A percentile compares a stretch with the other conserved stretches of the same genome.
phyloP scores from a whole-genome alignment of 2,113 vertebrate genomes.

The Platichthys flesus region DNA sequence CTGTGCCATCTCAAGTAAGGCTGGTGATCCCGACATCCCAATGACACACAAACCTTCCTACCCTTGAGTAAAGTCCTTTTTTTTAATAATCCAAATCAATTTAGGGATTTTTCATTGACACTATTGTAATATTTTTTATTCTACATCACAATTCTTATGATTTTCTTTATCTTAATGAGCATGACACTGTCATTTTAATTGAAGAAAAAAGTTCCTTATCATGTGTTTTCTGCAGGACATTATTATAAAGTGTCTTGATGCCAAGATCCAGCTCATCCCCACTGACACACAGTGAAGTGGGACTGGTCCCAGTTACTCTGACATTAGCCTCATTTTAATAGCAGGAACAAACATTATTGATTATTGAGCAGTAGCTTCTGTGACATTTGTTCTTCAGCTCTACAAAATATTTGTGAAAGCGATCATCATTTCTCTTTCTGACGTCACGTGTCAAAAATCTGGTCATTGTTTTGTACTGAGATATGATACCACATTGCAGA shows the following conservation, averaged over 20 bases:
- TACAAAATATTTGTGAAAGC: not conserved
- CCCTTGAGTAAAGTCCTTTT: not conserved
- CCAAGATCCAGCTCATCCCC: constrained; percentile 31
- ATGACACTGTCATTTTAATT: constrained; percentile 31
- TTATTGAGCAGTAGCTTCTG: constrained; percentile 40
- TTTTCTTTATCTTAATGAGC: constrained; percentile 14
- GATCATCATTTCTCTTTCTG: not conserved
- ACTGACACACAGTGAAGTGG: constrained; percentile 23
- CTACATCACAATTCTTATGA: constrained; percentile 5
- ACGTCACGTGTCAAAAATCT: constrained; percentile 8
- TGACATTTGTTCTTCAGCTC: constrained; percentile 18
- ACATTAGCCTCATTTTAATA: constrained; percentile 44
- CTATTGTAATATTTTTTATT: constrained; percentile 15
- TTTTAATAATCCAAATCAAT: constrained; percentile 2
- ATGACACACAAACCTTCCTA: constrained; percentile 6
- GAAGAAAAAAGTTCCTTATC: constrained; percentile 18
- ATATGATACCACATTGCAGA: constrained; percentile 19
- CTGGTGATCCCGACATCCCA: constrained; percentile 22
- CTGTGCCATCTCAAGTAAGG: constrained; percentile 35
- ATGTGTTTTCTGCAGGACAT: constrained; percentile 34
- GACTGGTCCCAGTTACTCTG: constrained; percentile 17
- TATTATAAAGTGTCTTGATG: constrained; percentile 42
- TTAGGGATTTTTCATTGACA: not conserved
- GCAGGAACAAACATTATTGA: constrained; percentile 33
- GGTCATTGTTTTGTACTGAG: constrained; percentile 13